Base-by-base conservation (phyloP, 2,113 vertebrate genomes). In the Mesembrinibis cayennensis region DNA sequence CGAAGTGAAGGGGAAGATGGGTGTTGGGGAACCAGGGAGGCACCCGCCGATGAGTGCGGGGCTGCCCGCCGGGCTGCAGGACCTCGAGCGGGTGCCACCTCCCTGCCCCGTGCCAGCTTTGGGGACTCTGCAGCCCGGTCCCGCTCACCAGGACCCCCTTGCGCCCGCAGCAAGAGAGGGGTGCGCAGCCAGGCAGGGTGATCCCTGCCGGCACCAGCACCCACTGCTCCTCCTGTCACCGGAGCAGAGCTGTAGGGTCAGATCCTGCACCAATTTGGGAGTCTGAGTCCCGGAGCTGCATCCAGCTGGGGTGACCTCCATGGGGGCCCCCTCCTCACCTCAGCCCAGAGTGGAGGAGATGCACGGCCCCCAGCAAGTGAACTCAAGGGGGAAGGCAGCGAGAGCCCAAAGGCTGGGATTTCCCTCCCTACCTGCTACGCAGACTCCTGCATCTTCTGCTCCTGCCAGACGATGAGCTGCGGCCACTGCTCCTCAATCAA, bases 381-480 rank as follows among this genome's bases (percentile, higher is more conserved):
- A 71, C 17, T 21, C 47, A 13, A 34, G 18, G 34, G 18, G 21
- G 61, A 55, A 73, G 53, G 62, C 36, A 49, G 53, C 11, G 3
- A 85, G 70, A 56, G 27, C 4, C 10, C 9, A 0, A 36, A 10
- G 40, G 15, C 1, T 55, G 65, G 50, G 18, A 23, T 59, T 23
- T 40, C 8, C n/a, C 13, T 12, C 21, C 81, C 9, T 94, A 95
- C 95, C 96, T 95, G 81, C 89, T 90, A 95, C 0, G 2, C 85
- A 70, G 82, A 22, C 50, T 69, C 82, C 79, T 61, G 96, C 97
- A 96, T 97, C 93, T 93, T 94, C 90, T 23, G 61, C 74, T 72
- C 53, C 58, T 63, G 85, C 53, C 84, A 50, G 65, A 36, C 45
- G 70, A 78, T 11, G 49, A 91, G 73, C 95, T 74, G 91, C 40